Percentiles rank a stretch among this genome's conserved stretches.
Evolutionary conservation across 2,113 vertebrate species (phyloP).

Genomic region (Xenus cinereus): DNA sequence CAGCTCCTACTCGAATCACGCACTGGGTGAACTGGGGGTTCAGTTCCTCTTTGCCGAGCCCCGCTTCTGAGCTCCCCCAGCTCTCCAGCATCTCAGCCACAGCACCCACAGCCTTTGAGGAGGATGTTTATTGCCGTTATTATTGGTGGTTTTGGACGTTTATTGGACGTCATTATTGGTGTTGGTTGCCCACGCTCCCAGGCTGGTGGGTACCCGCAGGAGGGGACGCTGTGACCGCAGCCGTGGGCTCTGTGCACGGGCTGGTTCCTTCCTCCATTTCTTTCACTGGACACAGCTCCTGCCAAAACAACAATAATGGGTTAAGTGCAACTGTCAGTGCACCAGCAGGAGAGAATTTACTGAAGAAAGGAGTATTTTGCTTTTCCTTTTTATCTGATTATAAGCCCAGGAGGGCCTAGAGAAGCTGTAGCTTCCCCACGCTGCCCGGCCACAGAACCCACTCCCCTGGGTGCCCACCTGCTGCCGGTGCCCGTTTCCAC

Average conservation of each 20-base stretch:
- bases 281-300: conserved; percentile 4
- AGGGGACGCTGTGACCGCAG: not conserved
- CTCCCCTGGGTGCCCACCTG: not conserved
- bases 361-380: not conserved
- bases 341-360: not conserved
- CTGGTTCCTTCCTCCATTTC: fast-evolving
- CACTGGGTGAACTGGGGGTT: not conserved
- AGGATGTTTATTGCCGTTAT: not conserved
- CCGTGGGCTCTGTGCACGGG: fast-evolving
- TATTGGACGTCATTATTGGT: too few relatives aligned
- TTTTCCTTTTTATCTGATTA: not conserved
- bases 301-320: not conserved
- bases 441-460: fast-evolving
- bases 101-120: fast-evolving
- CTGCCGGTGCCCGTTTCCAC: not conserved
- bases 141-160: too few relatives aligned
- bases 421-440: fast-evolving
- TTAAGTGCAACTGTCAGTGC: not conserved
- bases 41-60: not conserved
- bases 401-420: too few relatives aligned
- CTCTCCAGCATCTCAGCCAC: not conserved
- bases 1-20: fast-evolving
- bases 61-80: not conserved
- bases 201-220: not conserved
- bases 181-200: not conserved